Conservation (phyloP, 1,140 invertebrate species). For the Mylabris phalerata region DNA sequence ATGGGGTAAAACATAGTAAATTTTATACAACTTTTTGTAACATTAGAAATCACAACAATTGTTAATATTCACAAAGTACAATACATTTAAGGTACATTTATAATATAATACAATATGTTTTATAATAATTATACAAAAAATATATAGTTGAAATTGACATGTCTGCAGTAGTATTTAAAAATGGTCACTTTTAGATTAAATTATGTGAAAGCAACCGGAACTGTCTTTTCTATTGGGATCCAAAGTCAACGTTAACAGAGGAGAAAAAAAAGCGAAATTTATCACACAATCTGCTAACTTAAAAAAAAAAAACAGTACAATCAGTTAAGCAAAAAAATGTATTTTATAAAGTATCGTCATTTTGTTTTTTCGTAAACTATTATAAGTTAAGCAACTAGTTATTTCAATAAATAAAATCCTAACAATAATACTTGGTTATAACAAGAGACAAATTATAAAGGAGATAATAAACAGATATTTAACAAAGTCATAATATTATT, state of each 20-base stretch:
- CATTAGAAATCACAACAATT: constrained; percentile 15
- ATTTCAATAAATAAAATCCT: constrained; percentile 20
- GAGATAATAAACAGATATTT: constrained; percentile 3
- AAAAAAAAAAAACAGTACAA: background rate
- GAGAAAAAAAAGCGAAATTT: constrained; percentile 10
- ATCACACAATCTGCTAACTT: constrained; percentile 16
- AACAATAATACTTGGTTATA: constrained; percentile 21
- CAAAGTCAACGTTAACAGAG: background rate
- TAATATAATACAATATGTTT: constrained; percentile 14
- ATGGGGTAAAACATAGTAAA: background rate
- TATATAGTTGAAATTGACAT: constrained; percentile 15
- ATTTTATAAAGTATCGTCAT: constrained; percentile 5
- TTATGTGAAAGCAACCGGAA: too few species aligned
- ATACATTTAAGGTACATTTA: constrained; percentile 14
- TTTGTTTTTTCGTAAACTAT: constrained; percentile 2
- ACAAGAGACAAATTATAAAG: constrained; percentile 5
- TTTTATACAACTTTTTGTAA: constrained; percentile 8
- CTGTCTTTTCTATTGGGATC: too few species aligned
- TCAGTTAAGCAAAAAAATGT: constrained; percentile 8
- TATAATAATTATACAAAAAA: constrained; percentile 7
- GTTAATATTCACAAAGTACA: constrained; percentile 15
- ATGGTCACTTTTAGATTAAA: too few species aligned
- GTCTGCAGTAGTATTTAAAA: background rate
- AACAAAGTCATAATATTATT: constrained; percentile 1
- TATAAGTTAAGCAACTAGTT: background rate